phyloP scores from a whole-genome alignment of 2,113 vertebrate species.

The Silurus glanis region DNA sequence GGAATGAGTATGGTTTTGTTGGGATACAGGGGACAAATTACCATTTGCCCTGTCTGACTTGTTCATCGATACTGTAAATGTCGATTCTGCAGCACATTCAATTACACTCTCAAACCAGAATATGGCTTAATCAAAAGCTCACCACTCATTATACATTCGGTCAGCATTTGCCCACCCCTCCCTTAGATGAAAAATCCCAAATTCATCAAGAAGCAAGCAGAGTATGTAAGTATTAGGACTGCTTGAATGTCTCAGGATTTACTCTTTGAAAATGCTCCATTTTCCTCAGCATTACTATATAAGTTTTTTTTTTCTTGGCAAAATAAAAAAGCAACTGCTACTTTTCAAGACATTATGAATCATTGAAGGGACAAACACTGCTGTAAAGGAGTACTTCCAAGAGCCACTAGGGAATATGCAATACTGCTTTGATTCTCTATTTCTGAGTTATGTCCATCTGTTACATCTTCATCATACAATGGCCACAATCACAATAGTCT shows the following conservation, averaged over 20 bases:
- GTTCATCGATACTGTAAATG: conserved; percentile 58
- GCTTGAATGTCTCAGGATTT: conserved; percentile 1
- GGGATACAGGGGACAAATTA: conserved; percentile 56
- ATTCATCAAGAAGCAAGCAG: conserved; percentile 19
- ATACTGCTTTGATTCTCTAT: background rate
- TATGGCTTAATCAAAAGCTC: conserved; percentile 65
- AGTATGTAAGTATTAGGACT: conserved; percentile 33
- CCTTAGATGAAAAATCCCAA: conserved; percentile 32
- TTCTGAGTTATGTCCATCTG: background rate
- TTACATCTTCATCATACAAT: background rate
- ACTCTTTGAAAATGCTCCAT: conserved; percentile 14
- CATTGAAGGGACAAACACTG: background rate
- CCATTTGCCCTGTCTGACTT: conserved; percentile 54
- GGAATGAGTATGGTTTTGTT: conserved; percentile 51
- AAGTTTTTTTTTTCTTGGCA: background rate
- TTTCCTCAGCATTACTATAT: conserved; percentile 12
- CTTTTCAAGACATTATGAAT: conserved; percentile 9
- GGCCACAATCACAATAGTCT: background rate
- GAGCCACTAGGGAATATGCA: background rate
- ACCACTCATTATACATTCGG: conserved; percentile 57
- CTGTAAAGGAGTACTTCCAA: background rate
- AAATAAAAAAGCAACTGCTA: conserved; percentile 8
- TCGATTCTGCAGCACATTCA: conserved; percentile 65
- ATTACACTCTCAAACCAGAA: conserved; percentile 68
- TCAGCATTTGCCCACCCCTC: conserved; percentile 52